These are phyloP conservation scores for Dysdera silvatica DNA, from an alignment of 1,140 invertebrate species.

Conservation along the genomic window DNA sequence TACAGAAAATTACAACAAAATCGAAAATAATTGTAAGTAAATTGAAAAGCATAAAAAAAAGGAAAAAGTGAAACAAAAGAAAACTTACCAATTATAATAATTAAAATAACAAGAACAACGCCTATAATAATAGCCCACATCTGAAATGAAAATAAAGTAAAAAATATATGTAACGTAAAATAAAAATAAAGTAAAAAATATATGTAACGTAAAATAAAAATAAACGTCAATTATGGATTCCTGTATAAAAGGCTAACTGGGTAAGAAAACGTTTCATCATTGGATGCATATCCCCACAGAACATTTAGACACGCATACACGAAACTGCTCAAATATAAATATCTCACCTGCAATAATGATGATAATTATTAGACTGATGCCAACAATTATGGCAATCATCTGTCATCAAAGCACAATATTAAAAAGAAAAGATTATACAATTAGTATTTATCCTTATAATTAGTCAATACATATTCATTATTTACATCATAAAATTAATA, in stretches of 20 bases:
- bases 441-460: not conserved
- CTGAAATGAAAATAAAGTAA: constrained; percentile 33
- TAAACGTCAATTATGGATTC: too few relatives aligned
- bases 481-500: too few relatives aligned
- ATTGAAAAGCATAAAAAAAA: constrained; percentile 25
- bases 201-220: too few relatives aligned
- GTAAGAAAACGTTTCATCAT: too few relatives aligned
- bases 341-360: constrained; percentile 34
- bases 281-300: too few relatives aligned
- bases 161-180: not conserved
- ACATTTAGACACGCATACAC: constrained; percentile 1
- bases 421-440: not conserved
- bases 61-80: constrained; percentile 18
- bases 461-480: too few relatives aligned
- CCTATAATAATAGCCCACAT: constrained; percentile 40
- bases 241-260: too few relatives aligned
- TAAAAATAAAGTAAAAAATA: constrained; percentile 12
- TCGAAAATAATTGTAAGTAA: constrained; percentile 14
- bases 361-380: constrained; percentile 31
- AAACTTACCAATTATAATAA: constrained; percentile 37
- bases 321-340: constrained; percentile 2
- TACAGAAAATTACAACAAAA: constrained; percentile 18
- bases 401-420: constrained; percentile 18
- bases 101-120: constrained; percentile 37
- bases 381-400: constrained; percentile 34